phyloP scores from a whole-genome alignment of 2,797 vertebrate genomes.

The Typhlichthys eigenmanni region DNA sequence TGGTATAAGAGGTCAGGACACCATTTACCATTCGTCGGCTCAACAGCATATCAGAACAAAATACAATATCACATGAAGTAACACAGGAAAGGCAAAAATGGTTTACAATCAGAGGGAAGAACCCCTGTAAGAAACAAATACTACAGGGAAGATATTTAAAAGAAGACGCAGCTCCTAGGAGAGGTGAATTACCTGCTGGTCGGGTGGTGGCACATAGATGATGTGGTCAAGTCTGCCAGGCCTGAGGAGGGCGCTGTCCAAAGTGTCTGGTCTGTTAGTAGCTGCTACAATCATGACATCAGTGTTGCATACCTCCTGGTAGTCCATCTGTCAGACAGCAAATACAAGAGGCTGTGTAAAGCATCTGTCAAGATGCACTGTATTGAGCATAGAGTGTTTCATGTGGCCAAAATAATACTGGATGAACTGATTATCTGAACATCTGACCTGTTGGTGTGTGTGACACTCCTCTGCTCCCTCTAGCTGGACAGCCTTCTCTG shows the following conservation, averaged over 20 bases:
- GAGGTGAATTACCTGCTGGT: conserved; percentile 79
- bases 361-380: not conserved
- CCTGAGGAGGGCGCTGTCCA: conserved; percentile 91
- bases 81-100: too few relatives aligned
- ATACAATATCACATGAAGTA: too few relatives aligned
- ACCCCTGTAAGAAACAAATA: too few relatives aligned
- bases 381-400: not conserved
- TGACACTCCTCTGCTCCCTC: conserved; percentile 65
- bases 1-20: too few relatives aligned
- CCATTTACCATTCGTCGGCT: too few relatives aligned
- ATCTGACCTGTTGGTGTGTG: conserved; percentile 70
- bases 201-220: conserved; percentile 90
- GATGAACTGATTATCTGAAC: not conserved
- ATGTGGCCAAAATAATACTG: not conserved
- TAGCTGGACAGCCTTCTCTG: conserved; percentile 56
- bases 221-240: conserved; percentile 93
- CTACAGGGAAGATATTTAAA: not conserved
- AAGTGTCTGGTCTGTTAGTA: conserved; percentile 88
- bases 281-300: conserved; percentile 92
- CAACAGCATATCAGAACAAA: too few relatives aligned
- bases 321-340: conserved; percentile 74
- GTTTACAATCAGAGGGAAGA: too few relatives aligned
- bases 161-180: not conserved
- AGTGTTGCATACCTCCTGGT: conserved; percentile 84
- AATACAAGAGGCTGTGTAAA: not conserved